Percentiles rank a stretch among this genome's conserved stretches.
phyloP scores from a whole-genome alignment of 2,113 vertebrate species.

The Micromys minutus region DNA sequence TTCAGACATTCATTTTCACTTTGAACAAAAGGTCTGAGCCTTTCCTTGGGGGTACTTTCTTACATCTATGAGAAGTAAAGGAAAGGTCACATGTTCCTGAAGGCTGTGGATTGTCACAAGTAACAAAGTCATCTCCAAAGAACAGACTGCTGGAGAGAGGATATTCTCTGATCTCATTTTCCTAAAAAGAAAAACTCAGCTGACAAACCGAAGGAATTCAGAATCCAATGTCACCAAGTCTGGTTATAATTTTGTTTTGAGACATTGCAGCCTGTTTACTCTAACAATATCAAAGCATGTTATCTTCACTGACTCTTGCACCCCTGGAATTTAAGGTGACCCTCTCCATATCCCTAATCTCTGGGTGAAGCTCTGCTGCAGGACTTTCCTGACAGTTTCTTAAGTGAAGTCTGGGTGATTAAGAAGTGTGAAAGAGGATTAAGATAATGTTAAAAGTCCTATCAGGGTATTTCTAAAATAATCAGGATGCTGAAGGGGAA shows the following conservation, averaged over 20 bases:
- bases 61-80: slow-evolving; percentile 7
- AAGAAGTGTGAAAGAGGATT: slow-evolving; percentile 70
- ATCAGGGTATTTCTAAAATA: slow-evolving; percentile 73
- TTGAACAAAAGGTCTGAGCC: slow-evolving; percentile 27
- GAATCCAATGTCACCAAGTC: background rate
- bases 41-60: slow-evolving; percentile 34
- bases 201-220: background rate
- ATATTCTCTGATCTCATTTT: slow-evolving; percentile 5
- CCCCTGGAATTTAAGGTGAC: background rate
- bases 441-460: slow-evolving; percentile 60
- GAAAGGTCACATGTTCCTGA: background rate
- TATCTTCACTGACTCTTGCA: background rate
- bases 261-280: background rate
- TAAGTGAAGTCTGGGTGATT: slow-evolving; percentile 55
- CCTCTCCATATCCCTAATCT: background rate
- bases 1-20: slow-evolving; percentile 52
- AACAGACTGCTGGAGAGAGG: background rate
- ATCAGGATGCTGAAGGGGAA: slow-evolving; percentile 60
- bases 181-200: background rate
- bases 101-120: background rate
- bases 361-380: background rate
- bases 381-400: slow-evolving; percentile 50
- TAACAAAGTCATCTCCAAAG: slow-evolving; percentile 22
- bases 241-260: background rate
- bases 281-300: background rate